Evolutionary conservation across 2,888 invertebrate genomes (phyloP).

Genomic region (Andrena dorsata): DNA sequence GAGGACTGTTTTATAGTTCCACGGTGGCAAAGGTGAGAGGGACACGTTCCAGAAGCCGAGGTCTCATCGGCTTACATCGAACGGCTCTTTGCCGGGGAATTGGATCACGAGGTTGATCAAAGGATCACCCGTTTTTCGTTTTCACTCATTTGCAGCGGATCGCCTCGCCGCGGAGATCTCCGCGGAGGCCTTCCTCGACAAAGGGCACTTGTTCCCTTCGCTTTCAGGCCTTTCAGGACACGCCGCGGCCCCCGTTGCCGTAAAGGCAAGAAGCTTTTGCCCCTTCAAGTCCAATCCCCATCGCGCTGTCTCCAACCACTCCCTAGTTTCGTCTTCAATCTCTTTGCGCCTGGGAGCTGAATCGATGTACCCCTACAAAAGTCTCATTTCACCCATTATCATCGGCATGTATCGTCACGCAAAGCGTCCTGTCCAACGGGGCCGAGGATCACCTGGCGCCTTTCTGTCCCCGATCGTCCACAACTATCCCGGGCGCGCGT

Average conservation of each 20-base stretch:
- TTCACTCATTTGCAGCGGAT: constrained; percentile 48
- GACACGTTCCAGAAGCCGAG: constrained; percentile 23
- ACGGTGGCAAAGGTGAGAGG: constrained; percentile 28
- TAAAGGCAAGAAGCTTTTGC: background rate
- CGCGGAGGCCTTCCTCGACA: constrained; percentile 22
- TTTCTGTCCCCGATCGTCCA: background rate
- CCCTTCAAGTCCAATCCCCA: background rate
- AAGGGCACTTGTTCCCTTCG: constrained; percentile 31
- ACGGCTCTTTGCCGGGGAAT: constrained; percentile 55
- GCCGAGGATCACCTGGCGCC: background rate
- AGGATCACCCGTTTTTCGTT: constrained; percentile 50
- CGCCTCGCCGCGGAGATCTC: constrained; percentile 27
- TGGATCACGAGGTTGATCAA: constrained; percentile 60
- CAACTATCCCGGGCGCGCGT: constrained; percentile 25
- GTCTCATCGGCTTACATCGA: constrained; percentile 51
- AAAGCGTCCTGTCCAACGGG: constrained; percentile 13
- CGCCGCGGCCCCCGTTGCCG: background rate
- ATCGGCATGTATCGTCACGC: constrained; percentile 3
- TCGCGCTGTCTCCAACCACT: background rate
- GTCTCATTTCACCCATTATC: background rate
- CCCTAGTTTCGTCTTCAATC: background rate
- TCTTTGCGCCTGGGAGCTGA: background rate
- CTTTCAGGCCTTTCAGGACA: constrained; percentile 13
- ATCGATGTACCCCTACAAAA: background rate
- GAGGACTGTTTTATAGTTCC: constrained; percentile 55